Evolutionary conservation across 2,113 vertebrate genomes (phyloP), one percentile per base, ranked within the genome.

Genomic region (Aythya baeri): DNA sequence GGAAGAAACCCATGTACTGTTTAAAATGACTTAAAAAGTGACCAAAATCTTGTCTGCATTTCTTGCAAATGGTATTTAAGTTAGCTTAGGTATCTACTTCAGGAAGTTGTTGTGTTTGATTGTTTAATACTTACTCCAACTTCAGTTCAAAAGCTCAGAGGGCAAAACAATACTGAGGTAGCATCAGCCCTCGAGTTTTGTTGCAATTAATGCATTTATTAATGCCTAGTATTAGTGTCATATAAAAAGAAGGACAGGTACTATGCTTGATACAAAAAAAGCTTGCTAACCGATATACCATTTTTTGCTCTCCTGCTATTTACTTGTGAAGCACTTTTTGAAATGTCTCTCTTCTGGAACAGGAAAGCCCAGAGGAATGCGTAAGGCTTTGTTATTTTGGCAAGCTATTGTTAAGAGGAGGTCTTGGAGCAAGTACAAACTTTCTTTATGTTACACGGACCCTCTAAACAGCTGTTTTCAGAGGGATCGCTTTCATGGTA

Each of bases 251-350:
- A 11, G 3, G 52, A 41, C 0, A 20, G 13, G 17, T 22, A 25
- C 6, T 6, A 6, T 11, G 41, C 21, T 58, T 52, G 50, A 7
- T 18, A 17, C 0, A 2, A 32, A 63, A 66, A 27, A 5, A 3
- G 59, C 65, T 55, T 15, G 6, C 32, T 72, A 10, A 50, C 16
- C 25, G 5, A 54, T 2, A 9, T 26, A 31, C 31, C 36, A 15
- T 9, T 15, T 25, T 22, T n/a, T 31, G 17, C 32, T 27, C 15
- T 44, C 50, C 38, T 21, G 12, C 41, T 26, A 44, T 8, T 58
- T n/a, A 80, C 26, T 36, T 12, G 20, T n/a, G n/a, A 26, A n/a
- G 20, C 0, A 0, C 17, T 43, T 61, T 76, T 25, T 57, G 26
- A 93, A 59, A 5, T 16, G 10, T 26, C 38, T 25, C n/a, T 59